Conservation (phyloP, 2,113 vertebrate genomes). For the Hippocampus abdominalis region DNA sequence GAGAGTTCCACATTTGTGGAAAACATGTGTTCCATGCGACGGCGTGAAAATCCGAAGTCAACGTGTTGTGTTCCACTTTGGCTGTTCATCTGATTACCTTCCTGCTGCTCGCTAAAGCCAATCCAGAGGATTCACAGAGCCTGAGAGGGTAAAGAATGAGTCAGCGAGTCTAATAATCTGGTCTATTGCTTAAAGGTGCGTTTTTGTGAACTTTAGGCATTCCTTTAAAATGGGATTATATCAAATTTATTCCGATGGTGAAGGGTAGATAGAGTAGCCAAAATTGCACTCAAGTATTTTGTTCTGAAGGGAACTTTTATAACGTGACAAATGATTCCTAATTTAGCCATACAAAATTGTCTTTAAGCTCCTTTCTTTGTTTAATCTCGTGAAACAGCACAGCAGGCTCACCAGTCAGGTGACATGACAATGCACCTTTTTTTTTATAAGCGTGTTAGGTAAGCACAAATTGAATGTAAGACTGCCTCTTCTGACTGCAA, state of each 20-base stretch:
- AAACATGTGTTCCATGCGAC: constrained; percentile 28
- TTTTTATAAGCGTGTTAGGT: no score
- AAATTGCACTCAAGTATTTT: not conserved
- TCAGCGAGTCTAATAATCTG: constrained; percentile 68
- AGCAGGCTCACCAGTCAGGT: no score
- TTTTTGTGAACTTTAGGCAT: constrained; percentile 65
- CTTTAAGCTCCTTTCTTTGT: no score
- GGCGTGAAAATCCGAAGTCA: constrained; percentile 41
- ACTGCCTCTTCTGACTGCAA: no score
- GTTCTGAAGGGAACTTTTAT: not conserved
- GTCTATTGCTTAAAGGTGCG: constrained; percentile 59
- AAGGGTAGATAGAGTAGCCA: not conserved
- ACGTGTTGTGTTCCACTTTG: constrained; percentile 21
- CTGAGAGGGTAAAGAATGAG: constrained; percentile 38
- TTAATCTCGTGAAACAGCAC: no score
- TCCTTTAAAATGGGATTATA: constrained; percentile 66
- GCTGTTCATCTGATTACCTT: constrained; percentile 32
- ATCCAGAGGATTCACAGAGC: constrained; percentile 34
- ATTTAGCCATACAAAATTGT: no score
- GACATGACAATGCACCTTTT: no score
- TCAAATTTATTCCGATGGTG: constrained; percentile 52
- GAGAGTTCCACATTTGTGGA: constrained; percentile 42
- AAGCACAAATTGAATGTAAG: no score
- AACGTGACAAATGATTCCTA: no score
- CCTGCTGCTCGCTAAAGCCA: constrained; percentile 32